Evolutionary conservation across 2,888 invertebrate genomes (phyloP).

Genomic region (Trachelus iudaicus): DNA sequence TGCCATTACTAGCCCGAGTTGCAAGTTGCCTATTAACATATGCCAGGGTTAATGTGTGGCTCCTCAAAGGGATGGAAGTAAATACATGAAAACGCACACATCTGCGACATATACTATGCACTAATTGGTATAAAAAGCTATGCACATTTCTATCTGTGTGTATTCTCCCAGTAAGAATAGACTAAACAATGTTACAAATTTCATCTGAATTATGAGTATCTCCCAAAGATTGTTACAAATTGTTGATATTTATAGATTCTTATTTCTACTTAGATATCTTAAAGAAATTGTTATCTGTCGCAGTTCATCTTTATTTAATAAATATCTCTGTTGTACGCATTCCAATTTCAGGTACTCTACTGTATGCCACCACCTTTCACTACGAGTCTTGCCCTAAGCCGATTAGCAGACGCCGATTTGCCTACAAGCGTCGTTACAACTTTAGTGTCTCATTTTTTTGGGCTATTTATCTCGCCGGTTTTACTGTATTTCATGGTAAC

Average conservation of each 20-base stretch:
- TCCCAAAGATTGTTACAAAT: neutral
- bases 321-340: slow-evolving; percentile 4
- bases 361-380: slow-evolving; percentile 63
- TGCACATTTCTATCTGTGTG: neutral
- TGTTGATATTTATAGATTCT: neutral
- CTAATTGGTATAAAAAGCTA: neutral
- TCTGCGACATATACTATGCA: neutral
- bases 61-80: slow-evolving; percentile 63
- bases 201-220: neutral
- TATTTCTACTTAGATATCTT: neutral
- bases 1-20: slow-evolving; percentile 52
- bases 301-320: neutral
- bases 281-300: neutral
- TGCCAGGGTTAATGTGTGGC: slow-evolving; percentile 52
- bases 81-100: slow-evolving; percentile 20
- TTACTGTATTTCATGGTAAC: slow-evolving; percentile 59
- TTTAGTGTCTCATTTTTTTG: slow-evolving; percentile 55
- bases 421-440: slow-evolving; percentile 59
- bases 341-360: slow-evolving; percentile 54
- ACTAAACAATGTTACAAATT: neutral
- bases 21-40: slow-evolving; percentile 49
- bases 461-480: slow-evolving; percentile 57
- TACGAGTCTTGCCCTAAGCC: slow-evolving; percentile 56
- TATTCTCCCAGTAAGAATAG: neutral
- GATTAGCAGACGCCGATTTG: slow-evolving; percentile 57